Base-by-base conservation (phyloP, 2,888 invertebrate species). In the Entomobrya proxima region DNA sequence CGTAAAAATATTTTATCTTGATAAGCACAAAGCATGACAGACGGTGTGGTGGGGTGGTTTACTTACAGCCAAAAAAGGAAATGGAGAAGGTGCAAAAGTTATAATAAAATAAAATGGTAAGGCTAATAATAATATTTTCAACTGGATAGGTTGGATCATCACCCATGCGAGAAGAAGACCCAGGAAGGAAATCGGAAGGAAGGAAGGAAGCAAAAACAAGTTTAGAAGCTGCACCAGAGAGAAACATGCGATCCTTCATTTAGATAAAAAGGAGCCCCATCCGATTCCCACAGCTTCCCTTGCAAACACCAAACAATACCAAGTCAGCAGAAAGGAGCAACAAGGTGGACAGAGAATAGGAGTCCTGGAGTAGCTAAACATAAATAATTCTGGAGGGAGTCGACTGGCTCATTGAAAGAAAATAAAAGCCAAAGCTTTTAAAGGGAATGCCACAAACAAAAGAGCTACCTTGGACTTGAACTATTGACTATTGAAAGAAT, bases 271-370 rank as follows among this genome's bases (percentile, higher is more conserved):
- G 27, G 30, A 13, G 30, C 15, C 58, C 58, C 58, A 58, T 58
- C 58, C 58, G 30, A 52, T 72, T 75, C 75, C 75, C 75, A 75
- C 75, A 75, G 76, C 40, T 76, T 76, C 58, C 58, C 58, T 55
- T 76, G 58, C n/a, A n/a, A n/a, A 55, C 58, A 13, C 76, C 4
- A 24, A 32, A 50, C 52, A 75, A 55, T 35, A 35, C 27, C 30
- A 30, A 32, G 32, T 37, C 75, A 75, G 47, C n/a, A 52, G 21
- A 75, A 27, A 27, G 58, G 30, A 58, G 30, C 58, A 58, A 52
- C 27, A 75, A 50, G 75, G 52, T 72, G 72, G 24, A 30, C 27
- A 27, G 58, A 58, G 30, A 58, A 30, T 58, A 47, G 47, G 47
- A 27, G 30, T n/a, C 47, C 72, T 47, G 47, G 44, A 47, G 47